Percentiles rank a stretch among this genome's conserved stretches.
Evolutionary conservation across 2,888 invertebrate species (phyloP).

Genomic region (Cerceris ruficornis): DNA sequence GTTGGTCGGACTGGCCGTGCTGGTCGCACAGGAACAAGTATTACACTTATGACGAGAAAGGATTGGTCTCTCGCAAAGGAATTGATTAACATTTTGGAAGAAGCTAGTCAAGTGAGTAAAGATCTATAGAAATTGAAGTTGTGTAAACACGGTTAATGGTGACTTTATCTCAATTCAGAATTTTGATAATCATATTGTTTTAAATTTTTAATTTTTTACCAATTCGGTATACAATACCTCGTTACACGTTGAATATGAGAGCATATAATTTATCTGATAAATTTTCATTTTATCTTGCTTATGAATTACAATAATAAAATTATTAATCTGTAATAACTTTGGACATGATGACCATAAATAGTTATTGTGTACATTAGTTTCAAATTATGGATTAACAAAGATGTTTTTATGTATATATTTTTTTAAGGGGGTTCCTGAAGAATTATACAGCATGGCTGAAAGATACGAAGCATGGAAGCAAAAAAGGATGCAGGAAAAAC

Average conservation of each 20-base stretch:
- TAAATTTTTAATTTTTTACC: too few relatives aligned
- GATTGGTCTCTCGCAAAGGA: conserved; percentile 93
- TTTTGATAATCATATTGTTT: not conserved
- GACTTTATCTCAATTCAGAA: not conserved
- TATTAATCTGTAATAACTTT: too few relatives aligned
- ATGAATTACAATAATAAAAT: too few relatives aligned
- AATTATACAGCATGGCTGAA: conserved; percentile 89
- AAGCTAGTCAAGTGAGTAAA: conserved; percentile 87
- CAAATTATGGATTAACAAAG: too few relatives aligned
- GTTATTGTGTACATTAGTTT: too few relatives aligned
- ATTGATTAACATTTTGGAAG: conserved; percentile 92
- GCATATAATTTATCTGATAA: too few relatives aligned
- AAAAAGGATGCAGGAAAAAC: conserved; percentile 84
- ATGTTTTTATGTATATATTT: not conserved
- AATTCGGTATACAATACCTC: too few relatives aligned
- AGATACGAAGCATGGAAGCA: conserved; percentile 88
- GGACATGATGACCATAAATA: too few relatives aligned
- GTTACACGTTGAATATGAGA: too few relatives aligned
- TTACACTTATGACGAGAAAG: conserved; percentile 90
- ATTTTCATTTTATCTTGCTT: too few relatives aligned
- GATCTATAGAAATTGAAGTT: conserved; percentile 10
- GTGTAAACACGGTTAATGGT: not conserved
- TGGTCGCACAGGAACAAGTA: conserved; percentile 91
- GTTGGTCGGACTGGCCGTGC: conserved; percentile 98
- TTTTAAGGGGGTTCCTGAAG: conserved; percentile 88